These are phyloP conservation scores for Leptinotarsa haldemani DNA, from an alignment of 2,888 invertebrate genomes.

Conservation along the genomic window DNA sequence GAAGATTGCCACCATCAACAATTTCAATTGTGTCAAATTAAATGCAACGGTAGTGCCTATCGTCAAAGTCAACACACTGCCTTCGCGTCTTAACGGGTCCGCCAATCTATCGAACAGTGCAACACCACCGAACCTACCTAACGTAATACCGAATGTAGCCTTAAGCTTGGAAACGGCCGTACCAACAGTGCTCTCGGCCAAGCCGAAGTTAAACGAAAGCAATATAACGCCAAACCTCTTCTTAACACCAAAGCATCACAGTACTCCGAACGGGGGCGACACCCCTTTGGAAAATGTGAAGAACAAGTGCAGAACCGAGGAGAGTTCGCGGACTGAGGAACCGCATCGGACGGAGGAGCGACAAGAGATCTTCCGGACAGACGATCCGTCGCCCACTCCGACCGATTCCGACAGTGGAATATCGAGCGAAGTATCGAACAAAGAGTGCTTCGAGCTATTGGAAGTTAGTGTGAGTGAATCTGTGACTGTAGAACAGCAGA, in stretches of 20 bases:
- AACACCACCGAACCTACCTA: conserved; percentile 26
- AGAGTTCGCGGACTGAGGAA: conserved; percentile 46
- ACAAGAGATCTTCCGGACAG: conserved; percentile 45
- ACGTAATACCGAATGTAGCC: conserved; percentile 39
- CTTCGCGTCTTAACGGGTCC: conserved; percentile 57
- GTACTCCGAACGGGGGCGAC: conserved; percentile 38
- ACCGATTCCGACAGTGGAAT: conserved; percentile 63
- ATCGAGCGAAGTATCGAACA: conserved; percentile 49
- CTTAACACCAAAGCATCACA: conserved; percentile 43
- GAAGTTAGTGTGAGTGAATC: conserved; percentile 59
- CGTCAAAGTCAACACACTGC: conserved; percentile 64
- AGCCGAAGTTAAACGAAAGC: conserved; percentile 54
- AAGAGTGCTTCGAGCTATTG: conserved; percentile 57
- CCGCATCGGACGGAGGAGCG: conserved; percentile 50
- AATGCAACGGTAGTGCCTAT: conserved; percentile 66
- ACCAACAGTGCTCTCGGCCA: conserved; percentile 62
- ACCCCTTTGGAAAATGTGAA: conserved; percentile 47
- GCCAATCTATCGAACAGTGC: conserved; percentile 31
- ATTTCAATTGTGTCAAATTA: conserved; percentile 64
- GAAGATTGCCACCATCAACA: conserved; percentile 61
- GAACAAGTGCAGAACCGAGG: conserved; percentile 42
- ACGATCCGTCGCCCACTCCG: conserved; percentile 53
- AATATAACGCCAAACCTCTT: conserved; percentile 32
- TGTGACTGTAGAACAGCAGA: conserved; percentile 64
- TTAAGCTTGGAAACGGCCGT: conserved; percentile 62